phyloP scores from a whole-genome alignment of 1,140 invertebrate genomes.

The Brachionus sp. region DNA sequence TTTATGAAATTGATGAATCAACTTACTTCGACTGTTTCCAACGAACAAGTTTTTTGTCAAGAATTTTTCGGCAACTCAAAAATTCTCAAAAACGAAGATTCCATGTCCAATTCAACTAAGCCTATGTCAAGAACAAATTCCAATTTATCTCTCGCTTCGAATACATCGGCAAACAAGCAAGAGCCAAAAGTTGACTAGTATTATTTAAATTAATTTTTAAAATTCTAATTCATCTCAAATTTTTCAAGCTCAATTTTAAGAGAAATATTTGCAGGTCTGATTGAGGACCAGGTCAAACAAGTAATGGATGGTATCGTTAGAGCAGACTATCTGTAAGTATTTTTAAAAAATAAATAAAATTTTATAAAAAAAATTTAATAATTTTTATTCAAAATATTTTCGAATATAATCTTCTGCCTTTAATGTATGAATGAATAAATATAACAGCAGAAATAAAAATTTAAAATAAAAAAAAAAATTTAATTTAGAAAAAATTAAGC shows the following conservation, averaged over 20 bases:
- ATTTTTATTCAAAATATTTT: no score
- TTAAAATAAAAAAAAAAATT: no score
- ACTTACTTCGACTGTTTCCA: constrained; percentile 82
- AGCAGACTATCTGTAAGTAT: constrained; percentile 24
- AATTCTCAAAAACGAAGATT: constrained; percentile 50
- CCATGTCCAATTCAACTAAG: neutral
- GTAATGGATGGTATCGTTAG: constrained; percentile 32
- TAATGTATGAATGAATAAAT: no score
- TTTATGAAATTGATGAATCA: constrained; percentile 78
- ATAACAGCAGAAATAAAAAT: no score
- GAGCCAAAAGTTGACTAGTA: neutral
- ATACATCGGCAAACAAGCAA: neutral
- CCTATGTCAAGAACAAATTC: constrained; percentile 6
- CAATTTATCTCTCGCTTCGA: neutral
- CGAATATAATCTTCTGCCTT: no score
- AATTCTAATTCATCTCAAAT: neutral
- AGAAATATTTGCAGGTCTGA: neutral
- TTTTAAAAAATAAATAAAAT: no score
- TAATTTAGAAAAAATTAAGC: no score
- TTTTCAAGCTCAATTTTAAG: neutral
- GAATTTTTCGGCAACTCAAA: constrained; percentile 76
- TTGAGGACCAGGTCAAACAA: constrained; percentile 25
- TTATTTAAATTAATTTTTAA: neutral
- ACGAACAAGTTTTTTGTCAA: constrained; percentile 91
- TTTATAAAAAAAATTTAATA: no score